Conservation (phyloP, 1,140 invertebrate species). For the Myzus persicae region DNA sequence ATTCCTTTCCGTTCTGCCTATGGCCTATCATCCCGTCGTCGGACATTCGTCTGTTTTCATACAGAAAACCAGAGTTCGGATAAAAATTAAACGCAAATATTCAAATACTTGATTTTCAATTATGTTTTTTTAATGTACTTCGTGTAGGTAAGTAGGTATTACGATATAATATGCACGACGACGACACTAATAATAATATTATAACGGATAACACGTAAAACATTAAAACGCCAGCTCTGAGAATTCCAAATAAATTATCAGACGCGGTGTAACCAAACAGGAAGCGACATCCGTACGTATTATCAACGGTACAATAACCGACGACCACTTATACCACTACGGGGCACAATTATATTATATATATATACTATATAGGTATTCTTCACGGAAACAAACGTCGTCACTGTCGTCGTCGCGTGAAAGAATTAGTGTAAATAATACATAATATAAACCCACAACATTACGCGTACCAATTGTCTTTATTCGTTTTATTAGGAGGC, state of each 20-base stretch:
- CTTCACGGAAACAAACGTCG: neutral
- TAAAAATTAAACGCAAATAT: neutral
- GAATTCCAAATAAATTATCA: conserved; percentile 9
- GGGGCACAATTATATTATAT: neutral
- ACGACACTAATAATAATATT: no score
- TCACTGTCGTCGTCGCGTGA: neutral
- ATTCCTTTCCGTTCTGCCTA: neutral
- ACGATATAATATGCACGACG: no score
- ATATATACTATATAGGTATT: neutral
- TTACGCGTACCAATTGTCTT: neutral
- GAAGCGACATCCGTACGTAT: neutral
- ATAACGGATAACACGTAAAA: neutral
- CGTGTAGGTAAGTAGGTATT: neutral
- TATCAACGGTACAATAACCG: neutral
- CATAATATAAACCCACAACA: neutral
- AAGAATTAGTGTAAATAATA: conserved; percentile 7
- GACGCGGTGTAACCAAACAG: conserved; percentile 16
- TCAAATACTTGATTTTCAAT: neutral
- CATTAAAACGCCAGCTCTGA: neutral
- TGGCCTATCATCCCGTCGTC: neutral
- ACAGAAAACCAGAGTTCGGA: neutral
- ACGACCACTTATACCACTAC: neutral
- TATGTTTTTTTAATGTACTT: no score
- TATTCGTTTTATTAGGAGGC: neutral
- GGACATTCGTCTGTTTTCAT: neutral